Percentiles rank a stretch among this genome's conserved stretches.
phyloP scores from a whole-genome alignment of 2,888 invertebrate species.

The Folsomia manolachei region DNA sequence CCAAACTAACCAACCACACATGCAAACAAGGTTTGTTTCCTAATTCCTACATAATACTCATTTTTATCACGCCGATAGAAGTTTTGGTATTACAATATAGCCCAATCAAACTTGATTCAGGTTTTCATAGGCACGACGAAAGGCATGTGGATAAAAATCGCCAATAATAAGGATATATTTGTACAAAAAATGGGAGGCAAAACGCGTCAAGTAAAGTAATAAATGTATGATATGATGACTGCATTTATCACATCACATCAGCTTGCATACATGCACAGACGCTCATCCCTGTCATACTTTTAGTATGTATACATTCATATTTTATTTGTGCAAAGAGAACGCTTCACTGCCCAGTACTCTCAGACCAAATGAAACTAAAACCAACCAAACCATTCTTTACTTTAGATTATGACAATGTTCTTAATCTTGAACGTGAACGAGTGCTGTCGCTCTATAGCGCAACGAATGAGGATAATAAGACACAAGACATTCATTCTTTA shows the following conservation, averaged over 20 bases:
- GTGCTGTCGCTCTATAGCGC: slow-evolving; percentile 15
- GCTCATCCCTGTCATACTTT: background rate
- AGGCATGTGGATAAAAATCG: too few species aligned
- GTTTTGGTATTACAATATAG: too few species aligned
- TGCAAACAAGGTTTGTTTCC: background rate
- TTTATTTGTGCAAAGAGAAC: background rate
- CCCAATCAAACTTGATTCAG: too few species aligned
- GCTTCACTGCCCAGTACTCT: background rate
- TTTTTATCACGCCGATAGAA: too few species aligned
- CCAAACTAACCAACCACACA: too few species aligned
- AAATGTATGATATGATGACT: background rate
- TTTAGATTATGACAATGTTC: too few species aligned
- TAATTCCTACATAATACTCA: too few species aligned
- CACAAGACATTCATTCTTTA: background rate
- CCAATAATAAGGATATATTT: background rate
- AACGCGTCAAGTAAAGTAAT: background rate
- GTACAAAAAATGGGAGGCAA: background rate
- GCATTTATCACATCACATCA: background rate
- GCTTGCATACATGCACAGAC: too few species aligned
- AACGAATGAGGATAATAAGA: background rate
- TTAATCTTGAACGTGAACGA: slow-evolving; percentile 44
- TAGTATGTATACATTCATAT: background rate
- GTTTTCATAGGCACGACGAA: too few species aligned
- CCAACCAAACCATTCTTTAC: background rate
- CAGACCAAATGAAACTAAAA: background rate